Evolutionary conservation across 2,113 vertebrate species (phyloP).

Genomic region (Oxygymnocypris stewartii): DNA sequence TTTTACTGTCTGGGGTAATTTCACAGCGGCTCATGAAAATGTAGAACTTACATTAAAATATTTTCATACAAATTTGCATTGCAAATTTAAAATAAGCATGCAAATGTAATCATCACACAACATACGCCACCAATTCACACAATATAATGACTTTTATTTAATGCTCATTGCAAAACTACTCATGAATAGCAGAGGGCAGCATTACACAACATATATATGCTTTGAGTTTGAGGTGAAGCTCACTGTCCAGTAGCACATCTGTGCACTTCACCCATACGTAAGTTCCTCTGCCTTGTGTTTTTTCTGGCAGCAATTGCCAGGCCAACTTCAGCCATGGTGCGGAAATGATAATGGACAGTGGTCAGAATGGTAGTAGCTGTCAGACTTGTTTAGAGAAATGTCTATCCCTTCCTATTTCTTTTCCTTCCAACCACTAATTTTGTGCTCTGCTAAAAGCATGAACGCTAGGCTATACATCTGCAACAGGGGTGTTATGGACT

Average conservation of each 20-base stretch:
- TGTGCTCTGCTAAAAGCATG: conserved; percentile 43
- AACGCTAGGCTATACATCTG: conserved; percentile 13
- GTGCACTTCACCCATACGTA: conserved; percentile 5
- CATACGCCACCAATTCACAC: not conserved
- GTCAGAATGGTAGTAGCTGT: conserved; percentile 57
- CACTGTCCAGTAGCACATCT: conserved; percentile 26
- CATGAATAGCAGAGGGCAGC: conserved; percentile 68
- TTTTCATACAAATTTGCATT: not conserved
- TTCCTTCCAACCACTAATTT: conserved; percentile 39
- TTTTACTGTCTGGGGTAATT: not conserved
- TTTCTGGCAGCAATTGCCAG: conserved; percentile 46
- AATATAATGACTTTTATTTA: not conserved
- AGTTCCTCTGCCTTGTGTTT: conserved; percentile 46
- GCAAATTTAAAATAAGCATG: not conserved
- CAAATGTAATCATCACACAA: not conserved
- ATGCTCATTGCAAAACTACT: conserved; percentile 43
- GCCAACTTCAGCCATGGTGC: conserved; percentile 52
- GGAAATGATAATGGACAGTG: conserved; percentile 64
- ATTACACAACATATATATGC: conserved; percentile 51
- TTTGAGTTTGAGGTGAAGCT: conserved; percentile 12
- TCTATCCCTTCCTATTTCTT: conserved; percentile 51
- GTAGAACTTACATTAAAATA: not conserved
- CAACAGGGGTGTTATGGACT: conserved; percentile 8
- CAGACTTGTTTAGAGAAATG: conserved; percentile 61
- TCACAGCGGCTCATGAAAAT: not conserved